Base-by-base conservation (phyloP, 2,113 vertebrate genomes). In the Dicaeum eximium region DNA sequence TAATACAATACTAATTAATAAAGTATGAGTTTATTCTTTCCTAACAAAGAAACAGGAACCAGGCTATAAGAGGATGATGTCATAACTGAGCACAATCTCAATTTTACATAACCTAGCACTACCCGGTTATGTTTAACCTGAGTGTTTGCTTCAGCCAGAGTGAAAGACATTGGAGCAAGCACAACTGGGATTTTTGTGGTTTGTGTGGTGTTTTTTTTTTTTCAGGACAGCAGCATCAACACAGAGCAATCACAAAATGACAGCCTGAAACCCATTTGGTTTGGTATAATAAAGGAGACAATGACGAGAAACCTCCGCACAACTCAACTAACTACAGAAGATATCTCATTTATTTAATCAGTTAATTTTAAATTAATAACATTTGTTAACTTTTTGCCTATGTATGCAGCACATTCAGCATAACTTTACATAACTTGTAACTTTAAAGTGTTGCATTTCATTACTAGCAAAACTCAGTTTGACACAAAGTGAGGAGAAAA, bases 251-350 rank as follows among this genome's bases (percentile, higher is more conserved):
- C 48, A 27, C 11, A 58, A 82, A 82, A 65, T 13, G 25, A 78
- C 70, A 66, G 21, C 38, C 57, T 77, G 70, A 56, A 80, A 93
- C 22, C 42, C 48, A 9, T 27, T 79, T 86, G 22, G 9, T 57
- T 92, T 19, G 28, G 18, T 57, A 1, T 38, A 69, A 89, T 17
- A 67, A 93, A 86, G 50, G 71, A 95, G 74, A 95, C 83, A 88
- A 92, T 58, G 42, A 96, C 33, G 5, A 97, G 79, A 96, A 93
- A 93, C 38, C 45, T 88, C 35, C 0, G 7, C 82, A 86, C 61
- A 93, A 95, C 80, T 95, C 93, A n/a, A 40, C 95, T 95, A 95
- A 79, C 95, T 97, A 96, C 92, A 88, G 93, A 97, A 97, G 88
- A 92, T 97, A 95, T 47, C 79, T 96, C 87, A 93, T 96, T 97